These are phyloP conservation scores for Miichthys miiuy DNA, from an alignment of 2,797 vertebrate genomes.

Conservation along the genomic window DNA sequence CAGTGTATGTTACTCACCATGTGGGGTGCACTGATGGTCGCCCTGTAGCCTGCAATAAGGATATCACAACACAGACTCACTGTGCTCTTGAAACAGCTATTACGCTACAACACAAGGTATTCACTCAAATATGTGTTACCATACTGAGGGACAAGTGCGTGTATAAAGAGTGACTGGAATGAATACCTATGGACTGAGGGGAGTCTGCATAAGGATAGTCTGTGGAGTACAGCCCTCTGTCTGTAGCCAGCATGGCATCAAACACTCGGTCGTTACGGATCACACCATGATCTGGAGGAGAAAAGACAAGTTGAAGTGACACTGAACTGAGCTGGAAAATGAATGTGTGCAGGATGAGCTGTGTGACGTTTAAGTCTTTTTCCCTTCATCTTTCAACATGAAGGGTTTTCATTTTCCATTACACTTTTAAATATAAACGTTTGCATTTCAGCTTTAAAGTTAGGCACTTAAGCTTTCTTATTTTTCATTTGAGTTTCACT, in stretches of 20 bases:
- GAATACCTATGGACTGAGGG: constrained; percentile 92
- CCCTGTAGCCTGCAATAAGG: constrained; percentile 88
- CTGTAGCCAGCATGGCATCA: constrained; percentile 90
- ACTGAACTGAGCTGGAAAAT: background rate
- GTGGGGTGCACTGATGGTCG: constrained; percentile 96
- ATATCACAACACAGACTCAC: constrained; percentile 10
- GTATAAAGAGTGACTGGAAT: background rate
- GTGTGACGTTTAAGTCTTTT: background rate
- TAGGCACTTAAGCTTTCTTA: background rate
- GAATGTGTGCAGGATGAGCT: background rate
- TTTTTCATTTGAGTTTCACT: background rate
- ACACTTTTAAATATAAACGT: background rate
- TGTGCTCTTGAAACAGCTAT: constrained; percentile 7
- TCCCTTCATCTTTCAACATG: background rate
- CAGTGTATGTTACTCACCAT: constrained; percentile 87
- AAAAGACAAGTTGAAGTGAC: constrained; percentile 1
- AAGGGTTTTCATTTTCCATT: background rate
- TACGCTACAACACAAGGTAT: background rate
- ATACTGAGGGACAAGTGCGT: background rate
- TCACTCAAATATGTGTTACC: background rate
- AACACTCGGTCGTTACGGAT: constrained; percentile 88
- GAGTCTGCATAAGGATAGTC: constrained; percentile 92
- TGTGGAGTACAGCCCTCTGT: constrained; percentile 89
- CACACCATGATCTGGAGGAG: constrained; percentile 88
- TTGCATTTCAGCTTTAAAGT: background rate